These are phyloP conservation scores for Pseudococcus jackbeardsleyi DNA, from an alignment of 2,888 invertebrate genomes.

Conservation along the genomic window DNA sequence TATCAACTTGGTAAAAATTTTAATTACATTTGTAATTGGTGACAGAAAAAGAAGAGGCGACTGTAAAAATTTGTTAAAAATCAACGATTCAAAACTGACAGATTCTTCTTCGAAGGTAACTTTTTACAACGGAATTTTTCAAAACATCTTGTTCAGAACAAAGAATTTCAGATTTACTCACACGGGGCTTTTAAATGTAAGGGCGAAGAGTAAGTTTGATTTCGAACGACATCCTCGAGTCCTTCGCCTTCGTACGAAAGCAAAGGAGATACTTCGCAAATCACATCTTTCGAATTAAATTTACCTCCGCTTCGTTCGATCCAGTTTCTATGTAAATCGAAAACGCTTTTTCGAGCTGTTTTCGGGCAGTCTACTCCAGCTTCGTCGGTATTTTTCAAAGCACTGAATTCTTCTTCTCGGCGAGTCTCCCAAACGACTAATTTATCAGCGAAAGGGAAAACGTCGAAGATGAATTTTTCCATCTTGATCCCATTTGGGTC, in stretches of 20 bases:
- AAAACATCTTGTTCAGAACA: not conserved
- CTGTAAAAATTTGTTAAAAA: not conserved
- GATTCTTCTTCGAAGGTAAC: not conserved
- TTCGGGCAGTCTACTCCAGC: constrained; percentile 91
- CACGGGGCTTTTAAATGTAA: constrained; percentile 71
- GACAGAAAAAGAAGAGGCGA: not conserved
- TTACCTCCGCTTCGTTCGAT: constrained; percentile 86
- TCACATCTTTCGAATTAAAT: constrained; percentile 76
- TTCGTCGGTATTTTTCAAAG: constrained; percentile 92
- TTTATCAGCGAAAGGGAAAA: constrained; percentile 91
- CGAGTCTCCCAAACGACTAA: constrained; percentile 94
- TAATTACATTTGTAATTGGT: too few species aligned
- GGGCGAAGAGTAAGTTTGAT: constrained; percentile 79
- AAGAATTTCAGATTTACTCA: constrained; percentile 64
- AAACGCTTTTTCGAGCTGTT: constrained; percentile 85
- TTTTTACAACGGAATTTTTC: not conserved
- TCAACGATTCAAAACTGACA: not conserved
- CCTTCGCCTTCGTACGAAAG: constrained; percentile 93
- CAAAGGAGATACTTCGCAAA: constrained; percentile 92
- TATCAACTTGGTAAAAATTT: too few species aligned
- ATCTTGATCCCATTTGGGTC: constrained; percentile 97
- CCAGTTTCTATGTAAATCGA: constrained; percentile 83
- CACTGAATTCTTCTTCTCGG: constrained; percentile 95
- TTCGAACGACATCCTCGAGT: constrained; percentile 77
- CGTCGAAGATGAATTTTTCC: constrained; percentile 99